Evolutionary conservation across 2,888 invertebrate genomes (phyloP), one percentile per base, ranked within the genome.

Genomic region (Lithophane ornitopus): DNA sequence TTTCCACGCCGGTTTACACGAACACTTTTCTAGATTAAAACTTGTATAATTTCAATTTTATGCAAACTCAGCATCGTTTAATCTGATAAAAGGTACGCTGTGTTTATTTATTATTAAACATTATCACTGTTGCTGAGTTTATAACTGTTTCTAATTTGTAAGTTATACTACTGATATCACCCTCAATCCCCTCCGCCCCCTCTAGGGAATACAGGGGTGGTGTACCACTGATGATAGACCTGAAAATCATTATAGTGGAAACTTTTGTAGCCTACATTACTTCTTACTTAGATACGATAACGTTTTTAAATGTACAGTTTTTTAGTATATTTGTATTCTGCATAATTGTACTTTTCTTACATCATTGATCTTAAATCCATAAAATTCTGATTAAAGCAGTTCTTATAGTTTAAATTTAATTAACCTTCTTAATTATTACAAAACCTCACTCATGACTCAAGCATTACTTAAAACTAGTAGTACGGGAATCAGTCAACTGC

Each of bases 21-120:
- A 69, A 81, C 68, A 79, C 76, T 79, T 81, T 69, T 49, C 81
- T 59, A 59, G 59, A 79, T 79, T 79, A 79, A 81, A 79, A 79
- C 78, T 74, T 79, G 39, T 19, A 74, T 14, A 74, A 74, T 46
- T 81, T 78, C 65, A 41, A 49, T 41, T 65, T 65, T 69, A 65
- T 81, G 54, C 46, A 75, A 69, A 59, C 68, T 67, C 52, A 67
- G 22, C n/a, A 68, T n/a, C 81, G 34, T 65, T 69, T 81, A 81
- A 81, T 79, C 22, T 22, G n/a, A 74, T 74, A 54, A 75, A 59
- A 63, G 46, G n/a, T 66, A 56, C n/a, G 28, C 73, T 72, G 9
- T 54, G 74, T 54, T 72, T n/a, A 59, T 11, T 59, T 46, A 78
- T 49, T 72, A 63, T 54, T 46, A 26, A 65, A 66, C 39, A 26